Conservation (phyloP, 53 echinoderm and acorn worm genomes). For the Stichopus horrens region DNA sequence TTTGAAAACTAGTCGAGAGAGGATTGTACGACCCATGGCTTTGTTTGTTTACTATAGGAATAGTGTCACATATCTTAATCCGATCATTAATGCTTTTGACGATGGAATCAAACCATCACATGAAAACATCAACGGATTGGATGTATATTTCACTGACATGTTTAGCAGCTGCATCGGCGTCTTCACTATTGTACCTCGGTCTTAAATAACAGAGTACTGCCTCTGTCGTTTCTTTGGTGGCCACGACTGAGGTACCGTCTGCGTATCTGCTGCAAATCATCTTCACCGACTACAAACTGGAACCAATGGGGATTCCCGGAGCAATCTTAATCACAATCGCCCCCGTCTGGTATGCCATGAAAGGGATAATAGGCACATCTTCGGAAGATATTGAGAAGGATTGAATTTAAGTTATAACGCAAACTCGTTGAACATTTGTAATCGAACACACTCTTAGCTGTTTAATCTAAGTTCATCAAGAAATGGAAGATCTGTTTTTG, state of each 20-base stretch:
- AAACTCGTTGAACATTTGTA: no score
- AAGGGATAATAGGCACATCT: no score
- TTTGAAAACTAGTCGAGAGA: constrained; percentile 2
- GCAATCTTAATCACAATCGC: not conserved
- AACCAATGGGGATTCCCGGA: not conserved
- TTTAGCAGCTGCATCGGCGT: not conserved
- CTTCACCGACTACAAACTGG: not conserved
- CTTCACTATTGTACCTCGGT: not conserved
- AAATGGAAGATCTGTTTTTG: no score
- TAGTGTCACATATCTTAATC: not conserved
- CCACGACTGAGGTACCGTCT: constrained; percentile 6
- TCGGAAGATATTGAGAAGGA: no score
- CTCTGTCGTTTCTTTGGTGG: not conserved
- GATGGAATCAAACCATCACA: not conserved
- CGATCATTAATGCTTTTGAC: not conserved
- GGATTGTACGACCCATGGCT: not conserved
- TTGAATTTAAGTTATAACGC: no score
- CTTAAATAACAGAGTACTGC: constrained; percentile 5
- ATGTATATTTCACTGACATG: not conserved
- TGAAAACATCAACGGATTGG: not conserved
- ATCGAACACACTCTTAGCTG: no score
- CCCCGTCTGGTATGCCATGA: not conserved
- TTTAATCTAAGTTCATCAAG: no score
- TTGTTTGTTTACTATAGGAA: not conserved
- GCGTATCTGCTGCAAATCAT: constrained; percentile 7